Evolutionary conservation across 2,888 invertebrate genomes (phyloP), one percentile per base, ranked within the genome.

Genomic region (Arctia plantaginis): DNA sequence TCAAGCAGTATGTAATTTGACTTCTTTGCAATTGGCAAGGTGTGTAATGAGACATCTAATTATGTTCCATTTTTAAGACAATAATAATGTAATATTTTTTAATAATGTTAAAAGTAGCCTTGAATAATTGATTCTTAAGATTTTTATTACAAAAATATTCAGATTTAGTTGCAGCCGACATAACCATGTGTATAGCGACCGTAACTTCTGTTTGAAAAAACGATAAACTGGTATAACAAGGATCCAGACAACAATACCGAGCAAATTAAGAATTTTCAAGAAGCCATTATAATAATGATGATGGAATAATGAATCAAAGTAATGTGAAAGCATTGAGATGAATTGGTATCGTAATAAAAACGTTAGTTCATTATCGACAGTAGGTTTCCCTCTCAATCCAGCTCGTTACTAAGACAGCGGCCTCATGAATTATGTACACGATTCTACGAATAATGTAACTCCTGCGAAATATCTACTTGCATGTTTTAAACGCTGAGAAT

Each of bases 391-490:
- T 92, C 90, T 91, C 90, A 90, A 90, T 90, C 91, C 90, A 87
- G 89, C 93, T 95, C 93, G 94, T 94, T 94, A 94, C 90, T 88
- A 89, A 92, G 92, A 93, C 91, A 93, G 87, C 84, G 89, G 85
- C 85, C 88, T 93, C 94, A 94, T 95, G 94, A 95, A 95, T 94
- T 94, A 95, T 94, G 93, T 92, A 94, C 85, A 87, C 87, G 93
- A 91, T 92, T 94, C 91, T 85, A 87, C 88, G 93, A 91, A 92
- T 94, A 94, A 93, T 91, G 92, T 91, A 88, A 89, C 90, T 90
- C 87, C 83, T 86, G 88, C 89, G 89, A 92, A 90, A 93, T 93
- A 93, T 91, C 90, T 88, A 92, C 93, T 92, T 93, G 91, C 90
- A 92, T 93, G 93, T 92, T 93, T 93, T 92, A 93, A 85, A 93